phyloP scores from a whole-genome alignment of 1,140 invertebrate genomes.

The Drosophila gunungcola region DNA sequence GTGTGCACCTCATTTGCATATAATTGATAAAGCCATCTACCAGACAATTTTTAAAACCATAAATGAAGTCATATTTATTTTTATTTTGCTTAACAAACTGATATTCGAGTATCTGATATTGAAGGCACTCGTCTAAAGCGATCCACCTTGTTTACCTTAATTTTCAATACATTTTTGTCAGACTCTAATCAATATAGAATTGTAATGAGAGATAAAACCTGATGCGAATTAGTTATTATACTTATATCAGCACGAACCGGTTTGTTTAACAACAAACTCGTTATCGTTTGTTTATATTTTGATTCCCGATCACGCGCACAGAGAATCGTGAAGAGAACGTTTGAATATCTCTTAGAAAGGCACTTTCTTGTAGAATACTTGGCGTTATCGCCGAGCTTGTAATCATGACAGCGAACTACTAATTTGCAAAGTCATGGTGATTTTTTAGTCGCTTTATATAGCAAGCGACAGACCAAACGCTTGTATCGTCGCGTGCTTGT shows the following conservation, averaged over 20 bases:
- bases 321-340: background rate
- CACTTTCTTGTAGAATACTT: background rate
- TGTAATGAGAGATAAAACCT: background rate
- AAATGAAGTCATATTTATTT: too few relatives aligned
- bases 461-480: background rate
- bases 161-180: too few relatives aligned
- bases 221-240: background rate
- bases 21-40: too few relatives aligned
- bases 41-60: too few relatives aligned
- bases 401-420: conserved; percentile 12
- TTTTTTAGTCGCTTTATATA: background rate
- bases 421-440: conserved; percentile 20
- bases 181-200: too few relatives aligned
- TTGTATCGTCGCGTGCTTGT: background rate
- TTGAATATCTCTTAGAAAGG: background rate
- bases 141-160: too few relatives aligned
- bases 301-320: background rate
- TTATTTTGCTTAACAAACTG: too few relatives aligned
- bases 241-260: background rate
- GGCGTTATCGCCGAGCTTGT: conserved; percentile 9
- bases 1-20: too few relatives aligned
- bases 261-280: conserved; percentile 35
- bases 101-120: too few relatives aligned
- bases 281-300: conserved; percentile 27
- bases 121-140: too few relatives aligned